phyloP scores from a whole-genome alignment of 2,888 invertebrate species.

The Proisotoma minuta region DNA sequence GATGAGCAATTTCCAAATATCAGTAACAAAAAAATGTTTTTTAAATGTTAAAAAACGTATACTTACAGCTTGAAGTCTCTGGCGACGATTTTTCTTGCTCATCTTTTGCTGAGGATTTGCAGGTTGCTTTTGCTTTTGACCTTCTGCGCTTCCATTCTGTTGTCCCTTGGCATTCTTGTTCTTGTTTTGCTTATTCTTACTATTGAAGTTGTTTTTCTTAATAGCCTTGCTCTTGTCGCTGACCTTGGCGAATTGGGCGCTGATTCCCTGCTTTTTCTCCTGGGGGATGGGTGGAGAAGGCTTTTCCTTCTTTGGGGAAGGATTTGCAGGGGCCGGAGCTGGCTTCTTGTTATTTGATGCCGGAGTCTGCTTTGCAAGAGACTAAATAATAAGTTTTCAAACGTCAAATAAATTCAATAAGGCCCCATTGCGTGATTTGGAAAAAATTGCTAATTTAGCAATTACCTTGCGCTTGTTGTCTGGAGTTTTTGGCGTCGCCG shows the following conservation, averaged over 20 bases:
- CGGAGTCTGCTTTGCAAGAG: not conserved
- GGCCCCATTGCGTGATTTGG: not conserved
- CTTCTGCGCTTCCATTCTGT: not conserved
- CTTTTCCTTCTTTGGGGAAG: not conserved
- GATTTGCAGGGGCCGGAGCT: not conserved
- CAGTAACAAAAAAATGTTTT: not conserved
- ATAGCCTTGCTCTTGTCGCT: slow-evolving; percentile 8
- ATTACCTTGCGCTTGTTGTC: slow-evolving; percentile 8
- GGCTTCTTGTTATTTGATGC: not conserved
- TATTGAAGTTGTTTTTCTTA: not conserved
- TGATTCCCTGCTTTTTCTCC: not conserved
- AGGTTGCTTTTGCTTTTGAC: not conserved
- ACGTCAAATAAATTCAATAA: not conserved
- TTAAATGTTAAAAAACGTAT: not conserved
- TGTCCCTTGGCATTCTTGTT: not conserved
- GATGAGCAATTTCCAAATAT: not conserved
- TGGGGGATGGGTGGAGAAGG: not conserved
- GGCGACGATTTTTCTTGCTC: slow-evolving; percentile 9
- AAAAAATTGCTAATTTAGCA: not conserved
- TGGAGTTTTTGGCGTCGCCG: not conserved
- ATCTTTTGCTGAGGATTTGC: not conserved
- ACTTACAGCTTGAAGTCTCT: slow-evolving; percentile 8
- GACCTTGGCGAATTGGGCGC: not conserved
- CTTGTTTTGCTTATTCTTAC: not conserved
- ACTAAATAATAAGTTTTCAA: not conserved